These are phyloP conservation scores for Oligia latruncula DNA, from an alignment of 2,888 invertebrate species.

Conservation along the genomic window DNA sequence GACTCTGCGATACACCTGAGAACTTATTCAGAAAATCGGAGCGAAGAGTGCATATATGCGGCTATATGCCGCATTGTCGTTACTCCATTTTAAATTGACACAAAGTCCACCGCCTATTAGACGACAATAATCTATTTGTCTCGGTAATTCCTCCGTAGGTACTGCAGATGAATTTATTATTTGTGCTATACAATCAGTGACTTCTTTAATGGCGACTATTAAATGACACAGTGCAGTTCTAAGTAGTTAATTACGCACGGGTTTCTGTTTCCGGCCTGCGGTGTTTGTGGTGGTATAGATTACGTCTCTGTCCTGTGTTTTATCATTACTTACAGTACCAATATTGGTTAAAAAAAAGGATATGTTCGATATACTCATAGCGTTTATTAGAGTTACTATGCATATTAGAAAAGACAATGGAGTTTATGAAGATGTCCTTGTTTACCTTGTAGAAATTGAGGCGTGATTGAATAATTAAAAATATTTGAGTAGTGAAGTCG, in stretches of 20 bases:
- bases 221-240: slow-evolving; percentile 54
- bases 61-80: background rate
- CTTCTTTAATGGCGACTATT: slow-evolving; percentile 38
- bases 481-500: slow-evolving; percentile 15
- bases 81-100: slow-evolving; percentile 44
- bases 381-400: background rate
- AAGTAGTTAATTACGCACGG: slow-evolving; percentile 54
- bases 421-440: background rate
- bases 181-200: slow-evolving; percentile 22
- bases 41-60: background rate
- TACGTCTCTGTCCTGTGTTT: slow-evolving; percentile 38
- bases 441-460: background rate
- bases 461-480: slow-evolving; percentile 26
- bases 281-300: slow-evolving; percentile 41
- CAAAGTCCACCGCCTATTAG: slow-evolving; percentile 40
- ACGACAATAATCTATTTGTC: slow-evolving; percentile 35
- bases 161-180: slow-evolving; percentile 47
- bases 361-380: background rate
- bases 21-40: slow-evolving; percentile 5
- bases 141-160: slow-evolving; percentile 22
- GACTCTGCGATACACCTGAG: background rate
- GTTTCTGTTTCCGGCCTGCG: slow-evolving; percentile 43
- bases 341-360: slow-evolving; percentile 9
- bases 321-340: slow-evolving; percentile 24
- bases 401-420: background rate